Conservation (phyloP, 2,113 vertebrate species). For the Ctenomys sociabilis region DNA sequence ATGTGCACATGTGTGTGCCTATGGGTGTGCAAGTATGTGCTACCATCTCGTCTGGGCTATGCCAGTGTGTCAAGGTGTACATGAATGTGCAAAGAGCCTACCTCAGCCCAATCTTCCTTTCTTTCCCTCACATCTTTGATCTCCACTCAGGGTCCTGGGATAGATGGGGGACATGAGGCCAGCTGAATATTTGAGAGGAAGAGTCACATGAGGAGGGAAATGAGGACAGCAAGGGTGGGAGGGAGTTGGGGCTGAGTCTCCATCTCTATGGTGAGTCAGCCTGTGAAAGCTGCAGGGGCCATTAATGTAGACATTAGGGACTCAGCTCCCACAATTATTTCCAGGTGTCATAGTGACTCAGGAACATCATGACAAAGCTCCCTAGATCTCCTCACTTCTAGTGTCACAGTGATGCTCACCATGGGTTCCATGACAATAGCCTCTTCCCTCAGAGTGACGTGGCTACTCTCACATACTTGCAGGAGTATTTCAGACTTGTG, state of each 20-base stretch:
- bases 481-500: background rate
- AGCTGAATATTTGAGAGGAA: background rate
- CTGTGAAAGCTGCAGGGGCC: background rate
- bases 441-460: slow-evolving; percentile 46
- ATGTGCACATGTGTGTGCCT: background rate
- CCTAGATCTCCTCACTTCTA: background rate
- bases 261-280: slow-evolving; percentile 13
- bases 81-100: background rate
- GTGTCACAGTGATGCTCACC: slow-evolving; percentile 8
- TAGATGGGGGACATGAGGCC: background rate
- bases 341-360: slow-evolving; percentile 50
- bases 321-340: background rate
- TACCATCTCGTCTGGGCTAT: background rate
- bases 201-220: background rate
- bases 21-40: background rate
- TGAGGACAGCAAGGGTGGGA: background rate
- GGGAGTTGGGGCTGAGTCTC: background rate
- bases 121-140: background rate
- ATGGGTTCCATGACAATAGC: slow-evolving; percentile 68
- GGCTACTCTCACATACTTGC: background rate
- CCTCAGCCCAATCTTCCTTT: background rate
- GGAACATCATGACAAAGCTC: background rate
- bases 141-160: background rate
- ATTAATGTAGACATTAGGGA: background rate
- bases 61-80: background rate